Evolutionary conservation across 2,888 invertebrate genomes (phyloP).

Genomic region (Drosophila cracens): DNA sequence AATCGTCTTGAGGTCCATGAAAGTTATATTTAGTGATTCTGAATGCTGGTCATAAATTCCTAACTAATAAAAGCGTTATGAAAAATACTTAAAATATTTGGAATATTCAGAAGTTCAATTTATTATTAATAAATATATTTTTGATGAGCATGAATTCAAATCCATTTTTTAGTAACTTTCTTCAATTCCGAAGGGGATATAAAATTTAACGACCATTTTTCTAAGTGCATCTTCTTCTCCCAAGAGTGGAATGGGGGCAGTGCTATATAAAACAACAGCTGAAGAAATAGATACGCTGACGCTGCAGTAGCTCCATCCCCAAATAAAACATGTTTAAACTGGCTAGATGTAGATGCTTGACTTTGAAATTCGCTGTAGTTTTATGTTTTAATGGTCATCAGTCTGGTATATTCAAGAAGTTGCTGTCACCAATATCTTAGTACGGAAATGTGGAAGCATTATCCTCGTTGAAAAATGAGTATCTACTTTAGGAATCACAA

Average conservation of each 20-base stretch:
- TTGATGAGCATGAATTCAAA: neutral
- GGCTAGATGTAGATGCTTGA: neutral
- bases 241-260: neutral
- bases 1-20: neutral
- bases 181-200: neutral
- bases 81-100: neutral
- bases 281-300: slow-evolving; percentile 59
- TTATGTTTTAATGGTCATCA: neutral
- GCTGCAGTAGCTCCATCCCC: slow-evolving; percentile 38
- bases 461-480: neutral
- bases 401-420: neutral
- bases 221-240: neutral
- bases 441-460: neutral
- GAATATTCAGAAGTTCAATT: neutral
- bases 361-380: neutral
- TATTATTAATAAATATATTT: neutral
- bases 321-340: slow-evolving; percentile 31
- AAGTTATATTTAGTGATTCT: neutral
- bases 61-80: neutral
- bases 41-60: neutral
- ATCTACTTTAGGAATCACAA: too few relatives aligned
- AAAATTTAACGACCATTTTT: neutral
- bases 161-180: neutral
- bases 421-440: neutral
- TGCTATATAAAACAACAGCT: slow-evolving; percentile 23